Evolutionary conservation across 2,888 invertebrate species (phyloP).

Genomic region (Chrysopilus asiliformis): DNA sequence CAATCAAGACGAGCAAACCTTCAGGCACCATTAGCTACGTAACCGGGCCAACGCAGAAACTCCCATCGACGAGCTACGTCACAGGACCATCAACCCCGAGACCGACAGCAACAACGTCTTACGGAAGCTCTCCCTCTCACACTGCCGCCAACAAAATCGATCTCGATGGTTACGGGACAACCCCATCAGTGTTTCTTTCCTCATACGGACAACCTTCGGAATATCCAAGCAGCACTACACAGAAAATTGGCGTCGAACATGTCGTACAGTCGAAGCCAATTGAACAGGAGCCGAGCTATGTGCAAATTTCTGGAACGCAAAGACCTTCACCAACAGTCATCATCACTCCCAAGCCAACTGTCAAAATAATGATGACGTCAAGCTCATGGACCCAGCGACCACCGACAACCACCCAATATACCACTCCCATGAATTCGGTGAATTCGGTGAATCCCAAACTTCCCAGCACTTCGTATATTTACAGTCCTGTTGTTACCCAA

Average conservation of each 20-base stretch:
- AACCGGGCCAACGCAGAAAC: constrained; percentile 36
- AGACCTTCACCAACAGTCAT: constrained; percentile 48
- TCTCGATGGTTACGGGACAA: constrained; percentile 22
- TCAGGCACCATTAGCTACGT: constrained; percentile 32
- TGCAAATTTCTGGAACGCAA: constrained; percentile 34
- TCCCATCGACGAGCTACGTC: constrained; percentile 36
- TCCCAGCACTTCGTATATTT: constrained; percentile 37
- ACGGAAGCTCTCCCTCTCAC: constrained; percentile 28
- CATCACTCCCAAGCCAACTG: constrained; percentile 55
- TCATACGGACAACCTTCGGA: constrained; percentile 43
- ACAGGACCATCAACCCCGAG: constrained; percentile 40
- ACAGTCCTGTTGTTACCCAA: constrained; percentile 24
- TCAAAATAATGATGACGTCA: constrained; percentile 22
- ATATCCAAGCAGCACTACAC: constrained; percentile 31
- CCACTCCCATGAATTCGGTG: constrained; percentile 13
- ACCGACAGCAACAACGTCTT: constrained; percentile 30
- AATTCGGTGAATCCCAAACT: too few relatives aligned
- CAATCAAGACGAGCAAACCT: constrained; percentile 12
- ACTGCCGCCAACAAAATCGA: too few relatives aligned
- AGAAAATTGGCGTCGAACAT: constrained; percentile 13
- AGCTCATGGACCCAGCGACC: constrained; percentile 20
- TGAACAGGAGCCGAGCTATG: constrained; percentile 1
- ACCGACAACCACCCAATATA: constrained; percentile 11
- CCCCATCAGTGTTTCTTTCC: constrained; percentile 41
- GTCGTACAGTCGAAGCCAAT: constrained; percentile 7